Evolutionary conservation across 1,140 invertebrate genomes (phyloP).

Genomic region (Coelopa frigida): DNA sequence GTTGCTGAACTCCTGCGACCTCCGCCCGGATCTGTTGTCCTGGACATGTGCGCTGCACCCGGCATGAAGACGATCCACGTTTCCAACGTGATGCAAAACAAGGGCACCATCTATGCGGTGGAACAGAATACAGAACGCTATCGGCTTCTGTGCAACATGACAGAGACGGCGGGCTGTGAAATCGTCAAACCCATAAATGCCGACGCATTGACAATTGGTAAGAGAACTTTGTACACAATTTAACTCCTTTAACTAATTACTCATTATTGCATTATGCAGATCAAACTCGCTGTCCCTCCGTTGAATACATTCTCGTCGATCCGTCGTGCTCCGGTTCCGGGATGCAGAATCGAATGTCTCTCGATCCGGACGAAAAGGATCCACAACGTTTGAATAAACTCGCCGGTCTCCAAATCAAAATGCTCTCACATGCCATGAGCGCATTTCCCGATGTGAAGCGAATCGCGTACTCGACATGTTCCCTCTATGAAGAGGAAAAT

Average conservation of each 20-base stretch:
- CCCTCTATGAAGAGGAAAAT: constrained; percentile 83
- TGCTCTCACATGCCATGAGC: constrained; percentile 77
- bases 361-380: constrained; percentile 35
- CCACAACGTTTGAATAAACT: constrained; percentile 58
- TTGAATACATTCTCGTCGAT: constrained; percentile 89
- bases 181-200: constrained; percentile 59
- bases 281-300: constrained; percentile 52
- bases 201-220: constrained; percentile 64
- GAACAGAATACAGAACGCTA: constrained; percentile 67
- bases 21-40: constrained; percentile 56
- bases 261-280: constrained; percentile 16
- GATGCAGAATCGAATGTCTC: constrained; percentile 52
- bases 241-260: neutral
- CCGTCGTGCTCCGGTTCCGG: constrained; percentile 94
- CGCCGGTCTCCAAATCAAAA: constrained; percentile 73
- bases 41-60: constrained; percentile 93
- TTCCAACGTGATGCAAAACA: constrained; percentile 73
- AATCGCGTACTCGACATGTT: constrained; percentile 94
- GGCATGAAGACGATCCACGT: constrained; percentile 93
- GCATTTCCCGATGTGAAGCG: constrained; percentile 74
- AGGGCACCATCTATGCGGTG: constrained; percentile 73
- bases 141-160: constrained; percentile 55
- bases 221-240: constrained; percentile 17
- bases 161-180: constrained; percentile 54
- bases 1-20: constrained; percentile 69